A percentile compares a stretch with the other conserved stretches of the same genome.
These are phyloP conservation scores for Trypoxylus dichotomus DNA, from an alignment of 1,140 invertebrate species.

Conservation along the genomic window DNA sequence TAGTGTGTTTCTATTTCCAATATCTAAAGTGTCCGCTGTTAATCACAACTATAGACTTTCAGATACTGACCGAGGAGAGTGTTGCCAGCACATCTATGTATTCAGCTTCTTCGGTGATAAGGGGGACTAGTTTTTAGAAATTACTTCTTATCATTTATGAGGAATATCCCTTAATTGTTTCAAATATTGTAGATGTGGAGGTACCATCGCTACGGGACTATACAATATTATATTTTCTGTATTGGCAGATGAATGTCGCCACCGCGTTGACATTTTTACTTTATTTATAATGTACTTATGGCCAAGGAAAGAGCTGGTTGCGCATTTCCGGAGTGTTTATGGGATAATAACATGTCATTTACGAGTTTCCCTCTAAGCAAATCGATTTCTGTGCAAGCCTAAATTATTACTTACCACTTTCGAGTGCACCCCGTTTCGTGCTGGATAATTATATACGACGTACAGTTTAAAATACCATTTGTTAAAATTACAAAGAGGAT, in stretches of 20 bases:
- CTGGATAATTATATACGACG: background rate
- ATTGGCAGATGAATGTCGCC: background rate
- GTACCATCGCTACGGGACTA: no score
- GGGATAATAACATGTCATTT: slow-evolving; percentile 18
- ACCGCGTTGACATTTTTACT: background rate
- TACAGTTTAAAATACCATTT: slow-evolving; percentile 19
- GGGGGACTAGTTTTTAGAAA: no score
- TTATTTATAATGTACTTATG: background rate
- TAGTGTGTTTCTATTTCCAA: no score
- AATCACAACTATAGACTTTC: no score
- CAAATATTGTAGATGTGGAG: no score
- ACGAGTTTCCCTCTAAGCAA: slow-evolving; percentile 20
- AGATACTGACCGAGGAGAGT: no score
- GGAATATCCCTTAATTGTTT: no score
- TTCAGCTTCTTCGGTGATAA: no score
- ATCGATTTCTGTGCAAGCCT: slow-evolving; percentile 9
- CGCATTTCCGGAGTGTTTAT: slow-evolving; percentile 11
- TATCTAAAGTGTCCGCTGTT: no score
- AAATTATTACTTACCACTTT: slow-evolving; percentile 20
- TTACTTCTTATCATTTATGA: no score
- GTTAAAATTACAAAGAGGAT: slow-evolving; percentile 20
- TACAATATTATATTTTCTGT: no score
- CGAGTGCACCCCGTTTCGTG: slow-evolving; percentile 6
- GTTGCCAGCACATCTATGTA: no score
- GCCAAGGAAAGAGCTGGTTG: background rate